Conservation (phyloP, 2,797 vertebrate species). For the Cottoperca gobio region DNA sequence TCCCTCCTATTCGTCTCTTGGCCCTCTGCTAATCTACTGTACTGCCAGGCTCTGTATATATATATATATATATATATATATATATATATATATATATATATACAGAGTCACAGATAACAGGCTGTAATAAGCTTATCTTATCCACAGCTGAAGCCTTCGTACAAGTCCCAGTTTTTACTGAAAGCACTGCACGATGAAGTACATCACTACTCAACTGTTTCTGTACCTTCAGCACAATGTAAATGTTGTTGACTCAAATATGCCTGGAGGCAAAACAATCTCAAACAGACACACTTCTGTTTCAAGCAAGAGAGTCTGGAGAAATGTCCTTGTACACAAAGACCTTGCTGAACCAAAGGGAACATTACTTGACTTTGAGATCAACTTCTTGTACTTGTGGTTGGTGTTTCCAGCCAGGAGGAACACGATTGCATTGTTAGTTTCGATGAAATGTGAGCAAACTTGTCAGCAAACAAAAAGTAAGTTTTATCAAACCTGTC, state of each 20-base stretch:
- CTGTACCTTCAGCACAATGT: conserved; percentile 34
- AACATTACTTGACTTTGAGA: background rate
- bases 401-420: background rate
- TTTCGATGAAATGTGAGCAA: background rate
- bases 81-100: conserved; percentile 47
- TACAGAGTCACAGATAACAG: conserved; percentile 62
- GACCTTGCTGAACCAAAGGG: background rate
- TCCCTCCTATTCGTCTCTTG: conserved; percentile 76
- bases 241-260: conserved; percentile 29
- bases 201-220: conserved; percentile 22
- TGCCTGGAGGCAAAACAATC: conserved; percentile 29
- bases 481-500: background rate
- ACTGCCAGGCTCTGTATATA: conserved; percentile 57
- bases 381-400: too few species aligned
- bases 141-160: conserved; percentile 41
- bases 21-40: conserved; percentile 68
- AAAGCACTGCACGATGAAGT: conserved; percentile 23
- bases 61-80: conserved; percentile 45
- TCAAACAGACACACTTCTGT: background rate
- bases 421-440: too few species aligned
- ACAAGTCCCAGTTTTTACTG: conserved; percentile 35
- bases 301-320: conserved; percentile 6
- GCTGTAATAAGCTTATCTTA: conserved; percentile 70
- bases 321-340: background rate
- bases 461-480: background rate